phyloP scores from a whole-genome alignment of 2,113 vertebrate species.

The Cygnus buccinator region DNA sequence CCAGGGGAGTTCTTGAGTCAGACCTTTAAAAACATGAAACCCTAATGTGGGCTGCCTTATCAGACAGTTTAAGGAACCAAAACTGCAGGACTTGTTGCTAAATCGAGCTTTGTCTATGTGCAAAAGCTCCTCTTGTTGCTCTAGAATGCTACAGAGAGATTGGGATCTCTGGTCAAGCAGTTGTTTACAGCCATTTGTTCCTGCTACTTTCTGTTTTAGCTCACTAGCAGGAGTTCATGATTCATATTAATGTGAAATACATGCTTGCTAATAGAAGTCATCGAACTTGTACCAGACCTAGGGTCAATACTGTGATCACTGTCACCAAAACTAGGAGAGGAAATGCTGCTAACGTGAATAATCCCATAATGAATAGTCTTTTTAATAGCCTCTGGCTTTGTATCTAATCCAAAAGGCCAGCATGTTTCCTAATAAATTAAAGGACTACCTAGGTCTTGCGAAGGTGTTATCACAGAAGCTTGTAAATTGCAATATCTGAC shows the following conservation, averaged over 20 bases:
- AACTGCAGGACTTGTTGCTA: neutral
- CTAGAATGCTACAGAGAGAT: neutral
- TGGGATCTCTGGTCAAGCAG: neutral
- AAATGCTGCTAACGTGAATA: conserved; percentile 2
- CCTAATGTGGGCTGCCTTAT: neutral
- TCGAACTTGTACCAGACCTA: neutral
- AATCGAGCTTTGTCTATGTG: neutral
- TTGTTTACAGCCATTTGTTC: neutral
- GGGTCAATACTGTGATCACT: neutral
- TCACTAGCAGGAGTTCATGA: neutral
- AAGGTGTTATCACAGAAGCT: neutral
- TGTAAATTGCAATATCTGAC: neutral
- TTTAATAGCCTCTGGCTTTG: neutral
- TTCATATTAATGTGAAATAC: neutral
- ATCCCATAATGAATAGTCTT: neutral
- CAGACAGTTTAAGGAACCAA: neutral
- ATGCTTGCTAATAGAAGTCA: neutral
- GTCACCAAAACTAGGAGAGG: neutral
- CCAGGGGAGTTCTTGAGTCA: neutral
- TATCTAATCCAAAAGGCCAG: neutral
- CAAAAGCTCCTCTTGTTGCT: neutral
- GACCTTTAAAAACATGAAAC: accelerated
- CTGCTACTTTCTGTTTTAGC: neutral
- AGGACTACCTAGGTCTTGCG: neutral
- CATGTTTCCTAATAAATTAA: neutral